Evolutionary conservation across 1,140 invertebrate genomes (phyloP), one percentile per base, ranked within the genome.

Genomic region (Mizuhopecten yessoensis): DNA sequence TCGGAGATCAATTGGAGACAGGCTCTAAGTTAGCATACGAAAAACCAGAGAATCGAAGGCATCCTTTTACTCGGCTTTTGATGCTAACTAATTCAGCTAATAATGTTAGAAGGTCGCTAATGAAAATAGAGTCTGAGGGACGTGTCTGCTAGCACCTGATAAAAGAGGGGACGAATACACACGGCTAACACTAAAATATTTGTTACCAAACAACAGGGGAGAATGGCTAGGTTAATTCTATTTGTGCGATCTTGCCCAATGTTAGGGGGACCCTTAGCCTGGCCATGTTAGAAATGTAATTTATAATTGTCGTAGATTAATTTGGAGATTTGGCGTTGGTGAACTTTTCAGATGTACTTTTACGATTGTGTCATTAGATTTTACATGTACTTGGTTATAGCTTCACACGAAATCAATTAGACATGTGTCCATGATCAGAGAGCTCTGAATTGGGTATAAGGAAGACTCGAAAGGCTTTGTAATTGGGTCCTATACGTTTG

Each of bases 91-190:
- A 75, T 75, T 75, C 57, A 11, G 57, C 57, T 75, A 75, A 75
- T 75, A 75, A 75, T 75, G 57, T 75, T 75, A 75, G 57, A 75
- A 75, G 57, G 57, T 75, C 57, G 57, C 57, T 75, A 75, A 75
- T 75, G 57, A 75, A 75, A 75, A 75, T 75, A 75, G 57, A n/a
- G 57, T 75, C 57, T 75, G 57, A 75, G 57, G 57, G 57, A 75
- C 57, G 57, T 29, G 57, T 75, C 57, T 75, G 57, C 57, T 75
- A 75, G 15, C 57, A 75, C 57, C 57, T 75, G 57, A 75, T 29
- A 75, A 75, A 75, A 9, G 57, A 75, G 57, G 57, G 57, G 57
- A 29, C 57, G n/a, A n/a, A 75, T 75, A 75, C n/a, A 75, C 57
- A 75, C 57, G 57, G n/a, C 23, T 75, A 75, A 75, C 57, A 75